phyloP scores from a whole-genome alignment of 2,113 vertebrate genomes.

The Bombycilla garrulus region DNA sequence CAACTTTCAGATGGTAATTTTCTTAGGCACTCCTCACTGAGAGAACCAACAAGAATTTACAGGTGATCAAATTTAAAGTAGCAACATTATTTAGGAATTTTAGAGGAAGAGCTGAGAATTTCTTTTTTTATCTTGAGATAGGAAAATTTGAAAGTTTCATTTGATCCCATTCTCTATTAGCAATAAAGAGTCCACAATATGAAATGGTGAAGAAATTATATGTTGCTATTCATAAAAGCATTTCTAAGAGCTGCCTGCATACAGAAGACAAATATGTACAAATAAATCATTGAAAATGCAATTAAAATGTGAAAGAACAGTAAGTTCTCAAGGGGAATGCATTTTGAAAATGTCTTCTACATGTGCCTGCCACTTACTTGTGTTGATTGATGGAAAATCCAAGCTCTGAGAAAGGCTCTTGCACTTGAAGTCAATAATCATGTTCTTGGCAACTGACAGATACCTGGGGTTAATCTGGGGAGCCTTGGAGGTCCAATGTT shows the following conservation, averaged over 20 bases:
- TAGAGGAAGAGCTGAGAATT: neutral
- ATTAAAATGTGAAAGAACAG: neutral
- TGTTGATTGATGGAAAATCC: neutral
- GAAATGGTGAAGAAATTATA: neutral
- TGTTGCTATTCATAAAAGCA: neutral
- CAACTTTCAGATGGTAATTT: neutral
- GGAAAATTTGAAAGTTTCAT: neutral
- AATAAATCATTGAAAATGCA: neutral
- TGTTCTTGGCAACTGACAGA: neutral
- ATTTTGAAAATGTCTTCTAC: neutral
- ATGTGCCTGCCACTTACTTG: neutral
- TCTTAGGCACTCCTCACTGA: neutral
- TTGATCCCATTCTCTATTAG: neutral
- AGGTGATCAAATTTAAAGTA: neutral
- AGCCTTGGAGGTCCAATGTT: neutral
- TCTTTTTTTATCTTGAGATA: neutral
- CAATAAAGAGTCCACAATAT: neutral
- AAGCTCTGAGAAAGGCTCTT: neutral
- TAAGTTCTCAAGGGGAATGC: neutral
- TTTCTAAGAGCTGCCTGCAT: neutral
- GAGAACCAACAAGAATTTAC: neutral
- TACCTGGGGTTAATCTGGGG: neutral
- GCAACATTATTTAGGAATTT: neutral
- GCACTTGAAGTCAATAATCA: neutral
- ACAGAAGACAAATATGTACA: neutral